phyloP scores from a whole-genome alignment of 2,797 vertebrate genomes.

The Malurus leucopterus region DNA sequence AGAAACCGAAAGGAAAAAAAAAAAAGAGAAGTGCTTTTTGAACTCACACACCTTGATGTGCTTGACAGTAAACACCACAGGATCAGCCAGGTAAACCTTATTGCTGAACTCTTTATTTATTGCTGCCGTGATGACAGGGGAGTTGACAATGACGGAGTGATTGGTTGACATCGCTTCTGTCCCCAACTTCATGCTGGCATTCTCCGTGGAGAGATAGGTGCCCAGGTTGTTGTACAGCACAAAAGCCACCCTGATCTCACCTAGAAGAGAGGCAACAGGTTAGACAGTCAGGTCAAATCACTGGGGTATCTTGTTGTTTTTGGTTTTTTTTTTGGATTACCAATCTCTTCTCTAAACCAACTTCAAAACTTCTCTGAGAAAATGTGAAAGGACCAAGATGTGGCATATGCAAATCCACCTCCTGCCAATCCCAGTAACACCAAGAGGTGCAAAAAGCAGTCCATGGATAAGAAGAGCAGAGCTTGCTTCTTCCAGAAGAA shows the following conservation, averaged over 20 bases:
- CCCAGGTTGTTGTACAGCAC: constrained; percentile 96
- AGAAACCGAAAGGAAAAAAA: neutral
- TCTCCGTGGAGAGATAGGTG: constrained; percentile 93
- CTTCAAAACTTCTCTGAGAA: neutral
- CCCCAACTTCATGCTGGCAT: constrained; percentile 94
- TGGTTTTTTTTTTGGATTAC: neutral
- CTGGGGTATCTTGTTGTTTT: fast-evolving
- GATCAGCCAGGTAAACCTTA: constrained; percentile 95
- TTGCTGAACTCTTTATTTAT: constrained; percentile 97
- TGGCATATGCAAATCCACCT: neutral
- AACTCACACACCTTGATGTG: constrained; percentile 87
- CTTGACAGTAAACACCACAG: constrained; percentile 92
- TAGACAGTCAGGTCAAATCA: neutral
- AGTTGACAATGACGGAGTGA: constrained; percentile 96
- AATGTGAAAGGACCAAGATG: neutral
- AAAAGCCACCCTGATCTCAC: constrained; percentile 95
- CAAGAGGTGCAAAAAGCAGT: neutral
- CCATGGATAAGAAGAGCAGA: neutral
- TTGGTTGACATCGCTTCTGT: constrained; percentile 90
- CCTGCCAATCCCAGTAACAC: neutral
- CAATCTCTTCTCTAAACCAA: neutral
- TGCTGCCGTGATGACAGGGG: constrained; percentile 92
- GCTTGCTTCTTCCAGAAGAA: neutral
- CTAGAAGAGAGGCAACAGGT: constrained; percentile 66
- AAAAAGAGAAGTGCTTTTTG: neutral